phyloP scores from a whole-genome alignment of 1,140 invertebrate genomes.

The Drosophila nigrodunni region DNA sequence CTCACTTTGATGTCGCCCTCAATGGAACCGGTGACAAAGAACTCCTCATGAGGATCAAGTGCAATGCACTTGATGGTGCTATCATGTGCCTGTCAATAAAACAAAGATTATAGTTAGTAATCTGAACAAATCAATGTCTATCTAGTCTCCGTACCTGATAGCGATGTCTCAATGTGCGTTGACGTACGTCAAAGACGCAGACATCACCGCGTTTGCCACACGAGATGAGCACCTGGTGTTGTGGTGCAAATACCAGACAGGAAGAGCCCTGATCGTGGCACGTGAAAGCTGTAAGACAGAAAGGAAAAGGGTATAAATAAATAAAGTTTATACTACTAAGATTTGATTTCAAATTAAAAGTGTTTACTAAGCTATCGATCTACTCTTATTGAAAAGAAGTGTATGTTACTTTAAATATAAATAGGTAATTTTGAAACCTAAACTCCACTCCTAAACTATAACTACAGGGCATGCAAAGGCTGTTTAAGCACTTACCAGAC shows the following conservation, averaged over 20 bases:
- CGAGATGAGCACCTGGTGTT: constrained; percentile 95
- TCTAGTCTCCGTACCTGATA: constrained; percentile 86
- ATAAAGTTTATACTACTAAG: too few relatives aligned
- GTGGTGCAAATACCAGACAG: constrained; percentile 95
- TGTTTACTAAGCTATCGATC: too few relatives aligned
- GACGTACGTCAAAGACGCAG: constrained; percentile 96
- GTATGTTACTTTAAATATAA: too few relatives aligned
- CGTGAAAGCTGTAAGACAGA: constrained; percentile 89
- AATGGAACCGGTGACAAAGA: constrained; percentile 98
- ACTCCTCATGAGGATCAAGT: constrained; percentile 97
- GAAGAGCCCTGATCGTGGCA: constrained; percentile 97
- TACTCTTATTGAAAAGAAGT: too few relatives aligned
- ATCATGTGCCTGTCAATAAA: constrained; percentile 91
- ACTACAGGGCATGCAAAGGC: background rate
- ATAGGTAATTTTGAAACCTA: too few relatives aligned
- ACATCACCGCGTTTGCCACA: constrained; percentile 98
- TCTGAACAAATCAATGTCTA: too few relatives aligned
- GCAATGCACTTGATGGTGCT: constrained; percentile 97
- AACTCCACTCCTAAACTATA: background rate
- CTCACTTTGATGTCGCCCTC: constrained; percentile 99
- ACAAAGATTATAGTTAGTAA: background rate
- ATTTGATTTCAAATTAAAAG: too few relatives aligned
- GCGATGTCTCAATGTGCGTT: constrained; percentile 93
- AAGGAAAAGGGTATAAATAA: background rate
- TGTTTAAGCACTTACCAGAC: constrained; percentile 87